Percentiles rank a stretch among this genome's conserved stretches.
Evolutionary conservation across 1,140 invertebrate genomes (phyloP).

Genomic region (Musca vetustissima): DNA sequence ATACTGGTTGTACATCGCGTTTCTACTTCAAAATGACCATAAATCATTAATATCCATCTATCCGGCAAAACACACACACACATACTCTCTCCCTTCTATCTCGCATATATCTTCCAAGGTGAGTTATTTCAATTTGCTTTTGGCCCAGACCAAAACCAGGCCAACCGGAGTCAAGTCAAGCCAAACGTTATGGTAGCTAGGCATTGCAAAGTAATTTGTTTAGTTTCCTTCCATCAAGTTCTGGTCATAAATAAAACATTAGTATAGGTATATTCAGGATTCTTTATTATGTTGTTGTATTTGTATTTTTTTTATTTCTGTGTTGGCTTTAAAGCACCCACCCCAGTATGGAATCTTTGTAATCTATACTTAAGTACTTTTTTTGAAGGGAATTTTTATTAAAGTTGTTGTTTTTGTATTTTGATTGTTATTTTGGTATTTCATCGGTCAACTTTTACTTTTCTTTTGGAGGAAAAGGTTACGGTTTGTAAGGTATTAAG

Average conservation of each 20-base stretch:
- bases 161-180: neutral
- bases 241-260: conserved; percentile 7
- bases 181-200: neutral
- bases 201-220: conserved; percentile 1
- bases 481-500: no score
- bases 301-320: no score
- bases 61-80: no score
- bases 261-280: no score
- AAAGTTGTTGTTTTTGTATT: neutral
- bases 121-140: conserved; percentile 7
- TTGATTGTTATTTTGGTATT: neutral
- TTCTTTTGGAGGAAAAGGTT: no score
- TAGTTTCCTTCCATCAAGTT: neutral
- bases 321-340: no score
- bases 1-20: no score
- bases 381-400: conserved; percentile 8
- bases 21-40: no score
- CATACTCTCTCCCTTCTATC: no score
- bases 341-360: no score
- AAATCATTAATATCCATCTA: no score
- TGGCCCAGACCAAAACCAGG: neutral
- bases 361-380: neutral
- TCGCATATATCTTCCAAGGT: neutral
- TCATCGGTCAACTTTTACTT: neutral
- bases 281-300: no score